Evolutionary conservation across 2,113 vertebrate species (phyloP).

Genomic region (Microcebus jonahi): DNA sequence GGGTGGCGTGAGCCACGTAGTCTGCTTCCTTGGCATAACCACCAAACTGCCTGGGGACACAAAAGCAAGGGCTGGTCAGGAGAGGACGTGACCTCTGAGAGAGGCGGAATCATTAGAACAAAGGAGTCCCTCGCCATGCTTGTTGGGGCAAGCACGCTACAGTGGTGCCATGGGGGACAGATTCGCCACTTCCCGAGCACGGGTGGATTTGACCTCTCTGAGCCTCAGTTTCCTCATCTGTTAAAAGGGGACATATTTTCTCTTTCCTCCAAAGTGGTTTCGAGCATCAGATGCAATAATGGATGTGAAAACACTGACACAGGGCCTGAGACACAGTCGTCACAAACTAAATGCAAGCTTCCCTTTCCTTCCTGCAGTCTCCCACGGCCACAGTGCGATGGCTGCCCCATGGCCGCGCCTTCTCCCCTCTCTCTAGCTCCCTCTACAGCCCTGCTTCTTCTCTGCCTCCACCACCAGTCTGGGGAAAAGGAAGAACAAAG

Average conservation of each 20-base stretch:
- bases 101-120: neutral
- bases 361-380: neutral
- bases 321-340: neutral
- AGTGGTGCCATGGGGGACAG: rapidly evolving
- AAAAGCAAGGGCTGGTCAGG: constrained; percentile 26
- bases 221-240: neutral
- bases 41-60: constrained; percentile 90
- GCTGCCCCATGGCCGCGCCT: neutral
- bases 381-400: neutral
- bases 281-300: neutral
- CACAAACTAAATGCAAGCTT: neutral
- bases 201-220: neutral
- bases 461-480: neutral
- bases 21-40: constrained; percentile 93
- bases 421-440: neutral
- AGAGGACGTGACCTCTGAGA: neutral
- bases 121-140: neutral
- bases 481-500: neutral
- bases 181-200: neutral
- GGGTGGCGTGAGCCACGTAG: constrained; percentile 88
- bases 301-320: neutral
- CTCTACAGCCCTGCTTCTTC: neutral
- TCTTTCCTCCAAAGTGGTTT: neutral
- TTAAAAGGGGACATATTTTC: neutral
- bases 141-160: neutral